phyloP scores from a whole-genome alignment of 2,797 vertebrate species.

The Eremophila alpestris region DNA sequence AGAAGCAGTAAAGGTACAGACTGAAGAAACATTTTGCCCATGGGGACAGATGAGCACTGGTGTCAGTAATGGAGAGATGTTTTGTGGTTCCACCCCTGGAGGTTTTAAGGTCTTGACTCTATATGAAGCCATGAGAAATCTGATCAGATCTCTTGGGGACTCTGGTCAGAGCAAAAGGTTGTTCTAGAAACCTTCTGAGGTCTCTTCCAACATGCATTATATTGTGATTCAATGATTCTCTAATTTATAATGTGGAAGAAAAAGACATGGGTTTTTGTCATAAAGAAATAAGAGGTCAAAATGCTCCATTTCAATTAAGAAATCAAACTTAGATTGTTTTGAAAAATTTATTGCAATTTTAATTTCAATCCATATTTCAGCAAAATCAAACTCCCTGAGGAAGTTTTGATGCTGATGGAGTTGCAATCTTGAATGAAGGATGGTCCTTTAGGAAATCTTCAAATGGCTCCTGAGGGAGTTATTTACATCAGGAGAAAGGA shows the following conservation, averaged over 20 bases:
- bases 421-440: neutral
- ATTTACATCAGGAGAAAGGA: neutral
- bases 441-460: neutral
- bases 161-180: neutral
- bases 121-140: neutral
- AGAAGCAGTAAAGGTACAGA: neutral
- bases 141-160: neutral
- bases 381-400: neutral
- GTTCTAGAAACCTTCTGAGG: neutral
- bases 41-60: neutral
- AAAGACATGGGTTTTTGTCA: accelerated
- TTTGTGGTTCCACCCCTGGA: neutral
- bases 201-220: neutral
- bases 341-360: neutral
- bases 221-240: neutral
- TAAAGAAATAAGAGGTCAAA: neutral
- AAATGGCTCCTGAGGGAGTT: neutral
- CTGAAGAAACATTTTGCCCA: neutral
- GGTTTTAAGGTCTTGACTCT: neutral
- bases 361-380: neutral
- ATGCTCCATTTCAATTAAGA: neutral
- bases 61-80: neutral
- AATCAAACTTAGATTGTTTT: neutral
- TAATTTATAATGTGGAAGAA: neutral
- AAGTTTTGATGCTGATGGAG: neutral